Conservation (phyloP, 2,888 invertebrate species). For the Drosophila basisetae region DNA sequence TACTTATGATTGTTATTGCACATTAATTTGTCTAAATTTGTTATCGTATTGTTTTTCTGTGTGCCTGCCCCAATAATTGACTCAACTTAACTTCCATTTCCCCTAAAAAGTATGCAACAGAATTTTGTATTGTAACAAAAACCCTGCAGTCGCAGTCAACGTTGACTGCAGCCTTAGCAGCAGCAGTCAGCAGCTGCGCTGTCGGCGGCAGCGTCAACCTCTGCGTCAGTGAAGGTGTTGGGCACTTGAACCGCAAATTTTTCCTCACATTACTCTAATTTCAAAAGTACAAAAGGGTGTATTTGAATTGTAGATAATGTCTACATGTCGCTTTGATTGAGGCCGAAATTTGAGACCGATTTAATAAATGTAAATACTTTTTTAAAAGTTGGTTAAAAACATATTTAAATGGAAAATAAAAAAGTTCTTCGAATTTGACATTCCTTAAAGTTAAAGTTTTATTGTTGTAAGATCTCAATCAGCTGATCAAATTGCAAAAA, state of each 20-base stretch:
- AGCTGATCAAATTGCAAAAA: not conserved
- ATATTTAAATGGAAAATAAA: not conserved
- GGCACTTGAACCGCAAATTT: constrained; percentile 79
- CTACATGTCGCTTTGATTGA: too few species aligned
- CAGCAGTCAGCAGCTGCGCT: constrained; percentile 35
- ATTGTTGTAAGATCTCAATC: not conserved
- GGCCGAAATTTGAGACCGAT: too few species aligned
- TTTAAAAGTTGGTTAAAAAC: not conserved
- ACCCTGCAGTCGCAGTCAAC: constrained; percentile 25
- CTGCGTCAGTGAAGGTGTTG: constrained; percentile 66
- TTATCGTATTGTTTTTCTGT: constrained; percentile 39
- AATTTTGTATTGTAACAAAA: constrained; percentile 53
- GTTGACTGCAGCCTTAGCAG: constrained; percentile 44
- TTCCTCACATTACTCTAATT: constrained; percentile 66
- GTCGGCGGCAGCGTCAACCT: constrained; percentile 33
- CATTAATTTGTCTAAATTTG: constrained; percentile 4
- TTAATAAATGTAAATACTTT: not conserved
- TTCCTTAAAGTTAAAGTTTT: not conserved
- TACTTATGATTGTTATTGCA: not conserved
- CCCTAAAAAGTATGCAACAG: constrained; percentile 66
- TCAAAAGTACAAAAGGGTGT: not conserved
- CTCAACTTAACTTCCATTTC: constrained; percentile 63
- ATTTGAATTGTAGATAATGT: not conserved
- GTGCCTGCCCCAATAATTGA: constrained; percentile 69
- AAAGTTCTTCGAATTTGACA: not conserved